A percentile compares a stretch with the other conserved stretches of the same genome.
phyloP scores from a whole-genome alignment of 2,888 invertebrate genomes.

The Eupithecia exiguata region DNA sequence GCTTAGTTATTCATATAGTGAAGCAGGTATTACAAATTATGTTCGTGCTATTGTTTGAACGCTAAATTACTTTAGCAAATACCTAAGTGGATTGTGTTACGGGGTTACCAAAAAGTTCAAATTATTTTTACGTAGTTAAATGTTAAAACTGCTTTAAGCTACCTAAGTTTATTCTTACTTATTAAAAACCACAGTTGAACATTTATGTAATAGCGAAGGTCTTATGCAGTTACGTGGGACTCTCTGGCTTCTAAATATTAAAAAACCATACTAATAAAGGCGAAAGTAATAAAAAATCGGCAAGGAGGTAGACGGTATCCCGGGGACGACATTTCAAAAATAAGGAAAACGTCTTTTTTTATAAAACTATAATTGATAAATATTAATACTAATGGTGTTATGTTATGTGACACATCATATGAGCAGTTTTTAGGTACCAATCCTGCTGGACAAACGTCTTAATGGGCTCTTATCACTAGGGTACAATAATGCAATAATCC shows the following conservation, averaged over 20 bases:
- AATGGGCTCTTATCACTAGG: background rate
- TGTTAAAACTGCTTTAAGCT: background rate
- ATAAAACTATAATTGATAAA: too few relatives aligned
- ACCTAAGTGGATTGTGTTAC: background rate
- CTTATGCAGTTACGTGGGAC: background rate
- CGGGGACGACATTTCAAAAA: too few relatives aligned
- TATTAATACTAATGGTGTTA: too few relatives aligned
- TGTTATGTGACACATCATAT: too few relatives aligned
- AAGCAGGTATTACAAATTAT: background rate
- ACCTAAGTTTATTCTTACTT: background rate
- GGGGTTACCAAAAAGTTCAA: constrained; percentile 1
- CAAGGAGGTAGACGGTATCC: too few relatives aligned
- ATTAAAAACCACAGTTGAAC: background rate
- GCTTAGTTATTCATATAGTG: constrained; percentile 1
- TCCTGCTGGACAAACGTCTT: background rate
- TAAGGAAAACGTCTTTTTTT: too few relatives aligned
- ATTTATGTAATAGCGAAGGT: background rate
- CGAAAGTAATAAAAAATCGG: too few relatives aligned
- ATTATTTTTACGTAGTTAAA: background rate
- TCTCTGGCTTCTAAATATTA: too few relatives aligned
- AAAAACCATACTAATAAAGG: too few relatives aligned
- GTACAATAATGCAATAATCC: background rate
- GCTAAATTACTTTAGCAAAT: background rate
- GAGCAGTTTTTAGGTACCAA: too few relatives aligned
- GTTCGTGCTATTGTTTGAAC: background rate